Conservation (phyloP, 1,140 invertebrate genomes). For the Meloidogyne chitwoodi region DNA sequence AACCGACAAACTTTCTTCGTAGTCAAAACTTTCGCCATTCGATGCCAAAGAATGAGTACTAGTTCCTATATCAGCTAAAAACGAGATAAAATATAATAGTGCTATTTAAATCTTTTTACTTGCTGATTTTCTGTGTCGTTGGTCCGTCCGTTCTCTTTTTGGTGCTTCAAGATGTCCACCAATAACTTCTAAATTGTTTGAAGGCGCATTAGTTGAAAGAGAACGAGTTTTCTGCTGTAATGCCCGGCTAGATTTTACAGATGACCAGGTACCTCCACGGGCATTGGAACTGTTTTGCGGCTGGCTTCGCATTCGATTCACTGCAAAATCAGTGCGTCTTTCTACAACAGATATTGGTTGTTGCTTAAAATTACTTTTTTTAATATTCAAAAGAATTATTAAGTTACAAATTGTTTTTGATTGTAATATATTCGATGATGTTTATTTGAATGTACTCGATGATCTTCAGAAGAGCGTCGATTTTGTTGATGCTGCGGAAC, state of each 20-base stretch:
- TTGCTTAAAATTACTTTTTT: neutral
- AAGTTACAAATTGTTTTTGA: slow-evolving; percentile 23
- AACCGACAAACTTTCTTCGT: slow-evolving; percentile 44
- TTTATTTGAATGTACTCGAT: neutral
- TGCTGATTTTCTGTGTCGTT: slow-evolving; percentile 12
- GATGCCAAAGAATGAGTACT: slow-evolving; percentile 44
- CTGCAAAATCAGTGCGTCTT: slow-evolving; percentile 11
- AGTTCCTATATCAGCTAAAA: slow-evolving; percentile 36
- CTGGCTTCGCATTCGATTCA: neutral
- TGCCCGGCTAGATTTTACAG: neutral
- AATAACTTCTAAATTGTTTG: neutral
- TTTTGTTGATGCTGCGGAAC: neutral
- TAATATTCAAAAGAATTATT: neutral
- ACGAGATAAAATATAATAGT: neutral
- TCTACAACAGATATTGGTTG: neutral
- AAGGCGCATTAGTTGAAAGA: neutral
- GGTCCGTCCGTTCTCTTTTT: neutral
- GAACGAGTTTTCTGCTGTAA: neutral
- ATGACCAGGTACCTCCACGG: neutral
- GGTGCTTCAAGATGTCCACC: neutral
- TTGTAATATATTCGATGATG: slow-evolving; percentile 3
- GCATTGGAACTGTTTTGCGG: neutral
- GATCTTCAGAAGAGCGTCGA: neutral
- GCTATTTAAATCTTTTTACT: neutral
- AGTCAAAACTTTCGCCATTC: slow-evolving; percentile 56